phyloP scores from a whole-genome alignment of 2,797 vertebrate species.

The Macroramphosus scolopax region DNA sequence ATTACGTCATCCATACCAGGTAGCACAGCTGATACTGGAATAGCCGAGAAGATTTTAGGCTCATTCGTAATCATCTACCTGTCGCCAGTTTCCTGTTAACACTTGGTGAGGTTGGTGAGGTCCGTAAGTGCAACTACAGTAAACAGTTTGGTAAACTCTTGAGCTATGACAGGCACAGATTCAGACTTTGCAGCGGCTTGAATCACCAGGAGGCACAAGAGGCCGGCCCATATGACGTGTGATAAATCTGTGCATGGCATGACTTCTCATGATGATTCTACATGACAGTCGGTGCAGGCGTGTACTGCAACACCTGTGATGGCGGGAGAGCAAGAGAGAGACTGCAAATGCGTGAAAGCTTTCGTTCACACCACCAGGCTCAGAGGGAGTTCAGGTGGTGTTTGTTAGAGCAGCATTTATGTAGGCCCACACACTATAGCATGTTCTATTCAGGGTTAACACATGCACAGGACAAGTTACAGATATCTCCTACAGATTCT shows the following conservation, averaged over 20 bases:
- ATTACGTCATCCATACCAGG: conserved; percentile 54
- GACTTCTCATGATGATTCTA: conserved; percentile 39
- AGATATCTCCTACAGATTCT: conserved; percentile 51
- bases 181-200: conserved; percentile 42
- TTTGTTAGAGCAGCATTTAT: conserved; percentile 72
- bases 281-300: conserved; percentile 45
- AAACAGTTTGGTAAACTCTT: conserved; percentile 69
- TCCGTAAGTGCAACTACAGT: conserved; percentile 72
- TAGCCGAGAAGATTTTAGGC: conserved; percentile 50
- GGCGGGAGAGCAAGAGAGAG: conserved; percentile 10
- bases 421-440: conserved; percentile 60
- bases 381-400: conserved; percentile 48
- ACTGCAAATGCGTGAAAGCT: conserved; percentile 59
- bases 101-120: conserved; percentile 68
- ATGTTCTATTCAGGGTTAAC: conserved; percentile 60
- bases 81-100: conserved; percentile 41
- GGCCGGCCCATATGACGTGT: conserved; percentile 28
- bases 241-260: conserved; percentile 58
- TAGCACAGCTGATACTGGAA: conserved; percentile 59
- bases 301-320: conserved; percentile 21
- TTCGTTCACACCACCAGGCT: conserved; percentile 39
- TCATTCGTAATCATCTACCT: too few species aligned
- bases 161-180: conserved; percentile 71
- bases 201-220: conserved; percentile 35
- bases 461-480: conserved; percentile 73